Conservation (phyloP, 1,140 invertebrate genomes). For the Diorhabda carinulata region DNA sequence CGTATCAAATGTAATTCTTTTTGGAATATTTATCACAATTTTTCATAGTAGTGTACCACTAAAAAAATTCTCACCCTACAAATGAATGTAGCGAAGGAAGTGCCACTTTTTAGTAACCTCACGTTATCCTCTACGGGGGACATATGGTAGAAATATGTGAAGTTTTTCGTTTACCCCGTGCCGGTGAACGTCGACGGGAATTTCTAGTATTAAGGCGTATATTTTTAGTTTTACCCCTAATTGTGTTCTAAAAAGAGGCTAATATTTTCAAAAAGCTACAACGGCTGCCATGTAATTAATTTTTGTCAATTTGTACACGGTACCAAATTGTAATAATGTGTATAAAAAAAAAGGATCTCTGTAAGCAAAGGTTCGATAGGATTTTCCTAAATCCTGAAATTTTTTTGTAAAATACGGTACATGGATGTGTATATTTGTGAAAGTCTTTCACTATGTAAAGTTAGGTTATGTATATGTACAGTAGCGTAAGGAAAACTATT, state of each 20-base stretch:
- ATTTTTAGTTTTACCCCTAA: background rate
- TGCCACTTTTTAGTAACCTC: too few relatives aligned
- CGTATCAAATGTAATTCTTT: too few relatives aligned
- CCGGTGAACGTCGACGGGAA: too few relatives aligned
- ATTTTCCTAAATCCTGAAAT: slow-evolving; percentile 6
- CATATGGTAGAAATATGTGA: too few relatives aligned
- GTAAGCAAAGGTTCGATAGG: slow-evolving; percentile 26
- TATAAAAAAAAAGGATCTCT: slow-evolving; percentile 23
- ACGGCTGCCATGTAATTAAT: background rate
- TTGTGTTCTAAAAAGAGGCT: background rate
- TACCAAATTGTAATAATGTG: background rate
- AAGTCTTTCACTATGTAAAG: slow-evolving; percentile 30
- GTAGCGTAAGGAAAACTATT: slow-evolving; percentile 19
- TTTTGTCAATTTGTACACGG: slow-evolving; percentile 4
- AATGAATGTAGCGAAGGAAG: too few relatives aligned
- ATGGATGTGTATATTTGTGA: slow-evolving; percentile 26
- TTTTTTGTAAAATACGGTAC: slow-evolving; percentile 24
- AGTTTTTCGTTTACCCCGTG: too few relatives aligned
- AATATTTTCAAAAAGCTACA: background rate
- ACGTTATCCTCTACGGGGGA: too few relatives aligned
- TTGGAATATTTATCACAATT: too few relatives aligned
- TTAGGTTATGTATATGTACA: slow-evolving; percentile 25
- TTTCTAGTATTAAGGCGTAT: too few relatives aligned
- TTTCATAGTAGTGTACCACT: too few relatives aligned
- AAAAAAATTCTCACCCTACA: too few relatives aligned